Evolutionary conservation across 2,113 vertebrate genomes (phyloP).

Genomic region (Tiliqua scincoides): DNA sequence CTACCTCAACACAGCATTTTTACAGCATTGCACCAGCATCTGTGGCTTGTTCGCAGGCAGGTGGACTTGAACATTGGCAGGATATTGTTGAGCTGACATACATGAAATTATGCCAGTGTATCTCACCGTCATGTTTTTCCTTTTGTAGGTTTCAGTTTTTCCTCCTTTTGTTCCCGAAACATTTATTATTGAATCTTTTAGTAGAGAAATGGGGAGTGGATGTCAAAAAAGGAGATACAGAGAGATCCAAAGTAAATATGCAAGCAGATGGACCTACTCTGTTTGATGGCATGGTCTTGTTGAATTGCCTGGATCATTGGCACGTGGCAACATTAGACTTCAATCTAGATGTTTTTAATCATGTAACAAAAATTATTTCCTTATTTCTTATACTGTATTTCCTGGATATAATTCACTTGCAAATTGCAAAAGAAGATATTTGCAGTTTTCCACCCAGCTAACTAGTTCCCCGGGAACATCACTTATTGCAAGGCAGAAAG

Average conservation of each 20-base stretch:
- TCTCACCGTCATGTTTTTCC: too few species aligned
- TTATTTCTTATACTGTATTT: not conserved
- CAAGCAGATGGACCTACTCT: not conserved
- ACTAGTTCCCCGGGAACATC: not conserved
- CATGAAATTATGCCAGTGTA: too few species aligned
- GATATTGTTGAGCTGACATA: too few species aligned
- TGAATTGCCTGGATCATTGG: not conserved
- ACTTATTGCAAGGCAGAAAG: not conserved
- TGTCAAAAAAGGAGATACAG: not conserved
- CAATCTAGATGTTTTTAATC: not conserved
- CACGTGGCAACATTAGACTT: not conserved
- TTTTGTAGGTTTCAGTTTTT: not conserved
- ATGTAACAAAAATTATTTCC: not conserved
- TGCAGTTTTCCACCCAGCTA: not conserved
- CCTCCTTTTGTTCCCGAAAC: not conserved
- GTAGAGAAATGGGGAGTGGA: not conserved
- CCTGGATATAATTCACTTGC: not conserved
- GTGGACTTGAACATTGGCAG: too few species aligned
- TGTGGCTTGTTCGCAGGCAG: too few species aligned
- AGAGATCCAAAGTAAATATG: not conserved
- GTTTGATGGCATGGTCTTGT: not conserved
- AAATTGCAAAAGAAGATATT: not conserved
- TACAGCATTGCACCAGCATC: too few species aligned
- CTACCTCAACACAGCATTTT: too few species aligned
- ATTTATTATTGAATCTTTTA: not conserved